Conservation (phyloP, 2,113 vertebrate genomes). For the Ochotona princeps region DNA sequence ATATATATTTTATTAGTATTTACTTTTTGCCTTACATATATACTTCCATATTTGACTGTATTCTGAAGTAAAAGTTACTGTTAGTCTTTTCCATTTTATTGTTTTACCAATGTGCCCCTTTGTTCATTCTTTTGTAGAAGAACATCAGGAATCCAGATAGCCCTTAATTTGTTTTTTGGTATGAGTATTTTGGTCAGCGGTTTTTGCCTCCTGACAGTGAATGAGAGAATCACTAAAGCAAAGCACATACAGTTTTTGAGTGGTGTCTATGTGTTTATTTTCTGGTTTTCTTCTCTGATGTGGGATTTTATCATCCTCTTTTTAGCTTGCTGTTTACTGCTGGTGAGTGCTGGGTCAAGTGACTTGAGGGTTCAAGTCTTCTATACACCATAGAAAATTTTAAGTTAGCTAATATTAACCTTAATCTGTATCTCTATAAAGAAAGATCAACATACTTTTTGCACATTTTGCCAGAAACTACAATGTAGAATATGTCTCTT, state of each 20-base stretch:
- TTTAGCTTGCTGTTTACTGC: slow-evolving; percentile 91
- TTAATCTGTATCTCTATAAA: not conserved
- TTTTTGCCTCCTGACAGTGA: slow-evolving; percentile 93
- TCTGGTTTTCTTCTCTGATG: slow-evolving; percentile 95
- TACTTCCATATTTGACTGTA: not conserved
- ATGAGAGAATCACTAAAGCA: slow-evolving; percentile 92
- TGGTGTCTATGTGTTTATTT: slow-evolving; percentile 92
- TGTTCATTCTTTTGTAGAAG: slow-evolving; percentile 10
- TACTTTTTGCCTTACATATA: not conserved
- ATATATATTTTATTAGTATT: no score
- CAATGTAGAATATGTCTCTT: not conserved
- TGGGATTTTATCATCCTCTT: slow-evolving; percentile 97
- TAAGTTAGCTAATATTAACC: not conserved
- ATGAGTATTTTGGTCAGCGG: slow-evolving; percentile 95
- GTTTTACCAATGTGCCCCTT: not conserved
- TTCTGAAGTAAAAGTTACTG: not conserved
- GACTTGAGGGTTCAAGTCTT: not conserved
- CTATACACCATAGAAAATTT: not conserved
- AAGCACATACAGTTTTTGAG: slow-evolving; percentile 96
- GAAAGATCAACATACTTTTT: not conserved
- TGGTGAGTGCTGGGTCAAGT: slow-evolving; percentile 88
- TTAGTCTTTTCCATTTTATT: not conserved
- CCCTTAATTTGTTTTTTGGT: slow-evolving; percentile 94
- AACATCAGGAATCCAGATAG: slow-evolving; percentile 86
- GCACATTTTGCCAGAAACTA: not conserved